Base-by-base conservation (phyloP, 2,797 vertebrate species). In the Lagocephalus sceleratus region DNA sequence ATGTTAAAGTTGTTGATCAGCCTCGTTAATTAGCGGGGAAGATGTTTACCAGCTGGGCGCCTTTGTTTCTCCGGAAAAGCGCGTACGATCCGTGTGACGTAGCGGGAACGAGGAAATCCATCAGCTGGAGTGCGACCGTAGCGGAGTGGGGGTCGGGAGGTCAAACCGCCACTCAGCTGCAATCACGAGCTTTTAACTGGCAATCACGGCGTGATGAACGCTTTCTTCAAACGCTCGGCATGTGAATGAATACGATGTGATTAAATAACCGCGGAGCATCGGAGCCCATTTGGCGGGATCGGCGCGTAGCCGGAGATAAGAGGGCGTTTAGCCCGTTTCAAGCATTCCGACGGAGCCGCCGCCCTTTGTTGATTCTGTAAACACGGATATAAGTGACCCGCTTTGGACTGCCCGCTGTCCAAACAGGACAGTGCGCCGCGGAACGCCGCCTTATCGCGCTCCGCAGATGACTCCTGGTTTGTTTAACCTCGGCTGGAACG, bases 381-480 rank as follows among this genome's bases (percentile, higher is more conserved):
- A 85, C 75, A 75, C 29, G 60, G 71, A 73, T 67, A 70, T 59
- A 57, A 78, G 57, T 58, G 78, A 85, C 66, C 66, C 51, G 6
- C 53, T 35, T 66, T 40, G 57, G 60, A 48, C 16, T 64, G 41
- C 69, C 63, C 58, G 60, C 71, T 83, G 77, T 84, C 65, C 75
- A 80, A 80, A 84, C 77, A 78, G 53, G 73, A 75, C 79, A 71
- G 71, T 71, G 71, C 54, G 50, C 57, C 63, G 56, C 71, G 83
- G 75, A 76, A 57, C 20, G 66, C 2, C 1, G 19, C 56, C 51
- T 76, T 82, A 84, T 84, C 82, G 32, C 35, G 22, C 72, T 47
- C 56, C 2, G 57, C 83, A 84, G 80, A 79, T 73, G 74, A 71
- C 66, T 39, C 23, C 5, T 41, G 46, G 71, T 79, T 81, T 78